Percentiles rank a stretch among this genome's conserved stretches.
Conservation (phyloP, 2,797 vertebrate species). For the Chloroceryle inda region DNA sequence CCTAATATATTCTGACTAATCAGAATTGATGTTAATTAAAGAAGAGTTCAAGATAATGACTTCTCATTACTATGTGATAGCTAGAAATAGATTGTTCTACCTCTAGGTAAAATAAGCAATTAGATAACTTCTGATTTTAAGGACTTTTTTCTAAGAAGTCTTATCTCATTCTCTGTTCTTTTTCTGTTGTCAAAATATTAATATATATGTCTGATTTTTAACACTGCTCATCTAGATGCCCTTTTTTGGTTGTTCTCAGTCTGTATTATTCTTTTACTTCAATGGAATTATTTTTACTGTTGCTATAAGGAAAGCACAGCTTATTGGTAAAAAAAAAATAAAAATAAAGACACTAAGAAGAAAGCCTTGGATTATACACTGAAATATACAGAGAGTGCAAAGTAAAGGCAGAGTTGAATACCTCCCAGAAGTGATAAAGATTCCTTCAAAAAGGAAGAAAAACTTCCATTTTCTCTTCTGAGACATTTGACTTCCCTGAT, state of each 20-base stretch:
- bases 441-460: background rate
- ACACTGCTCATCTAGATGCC: slow-evolving; percentile 1
- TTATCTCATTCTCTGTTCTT: slow-evolving; percentile 58
- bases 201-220: slow-evolving; percentile 58
- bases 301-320: background rate
- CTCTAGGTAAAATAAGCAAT: slow-evolving; percentile 83
- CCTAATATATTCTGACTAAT: slow-evolving; percentile 83
- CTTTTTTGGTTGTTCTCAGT: background rate
- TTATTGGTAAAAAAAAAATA: background rate
- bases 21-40: slow-evolving; percentile 86
- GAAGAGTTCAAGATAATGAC: slow-evolving; percentile 83
- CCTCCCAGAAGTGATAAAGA: background rate
- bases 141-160: slow-evolving; percentile 65
- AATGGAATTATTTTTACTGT: background rate
- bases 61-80: slow-evolving; percentile 82
- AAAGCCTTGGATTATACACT: background rate
- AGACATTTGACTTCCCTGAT: background rate
- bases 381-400: background rate
- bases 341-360: background rate
- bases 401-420: background rate
- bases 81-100: slow-evolving; percentile 82
- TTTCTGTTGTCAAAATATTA: slow-evolving; percentile 70
- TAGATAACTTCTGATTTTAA: slow-evolving; percentile 77
- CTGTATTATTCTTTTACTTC: background rate
- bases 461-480: background rate